These are phyloP conservation scores for Phaedon cochleariae DNA, from an alignment of 2,888 invertebrate genomes.

Conservation along the genomic window DNA sequence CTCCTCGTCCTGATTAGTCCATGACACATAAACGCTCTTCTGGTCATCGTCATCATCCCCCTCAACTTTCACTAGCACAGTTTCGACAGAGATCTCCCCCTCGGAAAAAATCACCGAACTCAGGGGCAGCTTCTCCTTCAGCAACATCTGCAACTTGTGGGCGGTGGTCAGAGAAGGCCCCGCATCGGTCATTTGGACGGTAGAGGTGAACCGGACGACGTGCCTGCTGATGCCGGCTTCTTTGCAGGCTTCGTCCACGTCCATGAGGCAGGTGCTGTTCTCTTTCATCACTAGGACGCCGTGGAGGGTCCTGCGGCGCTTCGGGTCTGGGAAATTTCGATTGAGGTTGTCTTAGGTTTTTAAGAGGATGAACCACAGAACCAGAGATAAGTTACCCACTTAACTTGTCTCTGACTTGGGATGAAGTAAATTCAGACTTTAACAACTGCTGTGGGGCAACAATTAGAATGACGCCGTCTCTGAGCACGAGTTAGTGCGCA, in stretches of 20 bases:
- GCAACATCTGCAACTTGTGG: constrained; percentile 77
- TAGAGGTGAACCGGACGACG: constrained; percentile 78
- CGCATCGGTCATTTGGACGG: constrained; percentile 81
- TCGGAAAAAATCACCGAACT: constrained; percentile 83
- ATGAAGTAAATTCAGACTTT: no score
- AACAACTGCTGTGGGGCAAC: no score
- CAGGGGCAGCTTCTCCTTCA: constrained; percentile 81
- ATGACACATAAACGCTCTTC: constrained; percentile 90
- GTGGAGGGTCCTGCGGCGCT: constrained; percentile 85
- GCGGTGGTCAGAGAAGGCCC: constrained; percentile 81
- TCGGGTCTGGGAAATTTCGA: constrained; percentile 72
- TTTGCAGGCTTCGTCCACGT: constrained; percentile 87
- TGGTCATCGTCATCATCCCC: constrained; percentile 83
- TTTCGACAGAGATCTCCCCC: constrained; percentile 87
- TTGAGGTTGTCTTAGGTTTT: no score
- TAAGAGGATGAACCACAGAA: no score
- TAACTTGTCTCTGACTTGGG: no score
- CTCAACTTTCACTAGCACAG: constrained; percentile 91
- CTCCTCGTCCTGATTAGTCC: constrained; percentile 97
- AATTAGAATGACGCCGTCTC: no score
- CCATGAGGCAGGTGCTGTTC: constrained; percentile 84
- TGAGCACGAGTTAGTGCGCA: no score
- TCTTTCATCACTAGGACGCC: constrained; percentile 92
- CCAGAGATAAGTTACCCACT: no score
- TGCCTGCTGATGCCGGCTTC: constrained; percentile 74